Evolutionary conservation across 2,113 vertebrate species (phyloP), one percentile per base, ranked within the genome.

Genomic region (Strix aluco): DNA sequence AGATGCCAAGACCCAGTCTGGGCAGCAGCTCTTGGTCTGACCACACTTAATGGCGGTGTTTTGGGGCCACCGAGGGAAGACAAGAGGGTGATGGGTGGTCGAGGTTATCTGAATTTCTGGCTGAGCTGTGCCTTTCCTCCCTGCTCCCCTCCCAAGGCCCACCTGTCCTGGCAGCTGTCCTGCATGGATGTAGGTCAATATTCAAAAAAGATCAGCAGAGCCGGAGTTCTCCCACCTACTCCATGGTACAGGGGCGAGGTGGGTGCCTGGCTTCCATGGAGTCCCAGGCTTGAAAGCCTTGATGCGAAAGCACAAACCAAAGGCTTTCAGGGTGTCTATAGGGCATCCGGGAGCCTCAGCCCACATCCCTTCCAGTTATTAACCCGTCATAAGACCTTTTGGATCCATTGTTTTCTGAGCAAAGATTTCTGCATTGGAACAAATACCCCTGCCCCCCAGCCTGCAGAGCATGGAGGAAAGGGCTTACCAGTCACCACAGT

Each of bases 401-500:
- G 38, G 34, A 57, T 22, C 29, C 6, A 7, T 7, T 54, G 30
- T 22, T 62, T 66, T 85, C 30, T n/a, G 66, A 46, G 19, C 21
- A 81, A 40, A 74, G n/a, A 13, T 30, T 42, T 70, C 72, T 38
- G 10, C 3, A 2, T 22, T 63, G 59, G 74, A 66, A 49, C 5
- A 30, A 74, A 21, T 13, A 27, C 6, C 15, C 40, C 32, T 77
- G 49, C 7, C 36, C 44, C 23, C 17, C 87, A 61, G 16, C 15
- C 71, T 36, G 34, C 34, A 54, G 67, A 23, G 38, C 5, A 1
- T 3, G 2, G 30, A 38, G 69, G 36, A 89, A 17, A 89, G 57
- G 17, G 19, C 26, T 74, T 30, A 10, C 1, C 5, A 6, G 46
- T 49, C 0, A 0, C 19, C 25, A 2, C 5, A 1, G 27, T 63